phyloP scores from a whole-genome alignment of 2,888 invertebrate genomes.

The Brenthis hecate region DNA sequence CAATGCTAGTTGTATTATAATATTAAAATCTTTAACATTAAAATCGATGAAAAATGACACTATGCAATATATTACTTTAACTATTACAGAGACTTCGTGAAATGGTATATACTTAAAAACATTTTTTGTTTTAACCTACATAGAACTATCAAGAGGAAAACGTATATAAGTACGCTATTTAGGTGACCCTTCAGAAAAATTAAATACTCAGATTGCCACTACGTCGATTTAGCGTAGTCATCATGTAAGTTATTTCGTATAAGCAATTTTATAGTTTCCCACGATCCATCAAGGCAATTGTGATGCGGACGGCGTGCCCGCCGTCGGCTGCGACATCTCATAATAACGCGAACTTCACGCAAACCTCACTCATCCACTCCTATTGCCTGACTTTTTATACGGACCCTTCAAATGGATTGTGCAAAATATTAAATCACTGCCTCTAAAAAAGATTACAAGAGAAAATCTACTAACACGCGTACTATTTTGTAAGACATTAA shows the following conservation, averaged over 20 bases:
- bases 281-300: conserved; percentile 46
- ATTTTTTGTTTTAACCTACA: no score
- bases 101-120: no score
- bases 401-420: conserved; percentile 33
- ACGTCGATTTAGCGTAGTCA: conserved; percentile 10
- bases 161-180: no score
- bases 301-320: conserved; percentile 43
- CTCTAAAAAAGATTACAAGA: conserved; percentile 20
- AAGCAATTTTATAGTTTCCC: conserved; percentile 22
- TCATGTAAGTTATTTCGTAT: conserved; percentile 21
- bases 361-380: conserved; percentile 41
- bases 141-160: no score
- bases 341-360: conserved; percentile 43
- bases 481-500: background rate
- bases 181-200: no score
- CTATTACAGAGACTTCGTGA: no score
- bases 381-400: conserved; percentile 39
- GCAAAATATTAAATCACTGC: conserved; percentile 37
- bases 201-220: background rate
- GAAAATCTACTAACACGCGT: conserved; percentile 9
- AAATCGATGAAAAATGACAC: no score
- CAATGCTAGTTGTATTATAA: no score
- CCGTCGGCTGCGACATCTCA: conserved; percentile 49
- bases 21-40: no score
- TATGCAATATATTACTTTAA: no score